Conservation (phyloP, 1,140 invertebrate genomes). For the Dinothrombium tinctorium region DNA sequence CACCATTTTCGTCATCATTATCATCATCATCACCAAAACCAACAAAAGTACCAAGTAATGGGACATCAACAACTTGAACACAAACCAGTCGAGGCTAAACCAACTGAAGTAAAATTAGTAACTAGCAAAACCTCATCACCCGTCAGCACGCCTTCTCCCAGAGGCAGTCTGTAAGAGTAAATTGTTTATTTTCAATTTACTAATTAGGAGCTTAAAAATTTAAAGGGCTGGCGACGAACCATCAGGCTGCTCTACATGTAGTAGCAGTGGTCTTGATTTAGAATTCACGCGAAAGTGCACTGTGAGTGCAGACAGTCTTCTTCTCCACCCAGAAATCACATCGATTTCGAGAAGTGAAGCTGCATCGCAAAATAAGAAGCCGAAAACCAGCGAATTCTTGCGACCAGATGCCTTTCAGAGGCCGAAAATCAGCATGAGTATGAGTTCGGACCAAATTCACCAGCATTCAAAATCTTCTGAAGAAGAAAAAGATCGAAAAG, state of each 20-base stretch:
- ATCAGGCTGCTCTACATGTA: constrained; percentile 5
- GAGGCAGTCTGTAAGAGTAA: too few relatives aligned
- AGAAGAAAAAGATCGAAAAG: background rate
- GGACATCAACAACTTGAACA: too few relatives aligned
- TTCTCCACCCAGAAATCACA: constrained; percentile 6
- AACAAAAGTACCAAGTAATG: too few relatives aligned
- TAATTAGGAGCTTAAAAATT: too few relatives aligned
- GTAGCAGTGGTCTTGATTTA: constrained; percentile 11
- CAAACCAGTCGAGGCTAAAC: too few relatives aligned
- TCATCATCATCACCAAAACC: too few relatives aligned
- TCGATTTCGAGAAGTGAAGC: too few relatives aligned
- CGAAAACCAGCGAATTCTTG: background rate
- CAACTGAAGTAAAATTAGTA: too few relatives aligned
- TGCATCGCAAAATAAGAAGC: background rate
- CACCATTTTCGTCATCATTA: too few relatives aligned
- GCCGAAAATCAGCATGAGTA: constrained; percentile 4
- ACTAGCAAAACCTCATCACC: too few relatives aligned
- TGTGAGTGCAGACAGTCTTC: constrained; percentile 13
- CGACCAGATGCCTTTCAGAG: background rate
- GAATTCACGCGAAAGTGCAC: constrained; percentile 16
- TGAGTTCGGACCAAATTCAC: constrained; percentile 10
- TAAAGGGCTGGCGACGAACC: constrained; percentile 4
- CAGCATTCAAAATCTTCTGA: background rate
- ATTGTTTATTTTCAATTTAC: too few relatives aligned
- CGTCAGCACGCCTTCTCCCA: too few relatives aligned